These are phyloP conservation scores for Cheirogaleus medius DNA, from an alignment of 2,113 vertebrate genomes.

Conservation along the genomic window DNA sequence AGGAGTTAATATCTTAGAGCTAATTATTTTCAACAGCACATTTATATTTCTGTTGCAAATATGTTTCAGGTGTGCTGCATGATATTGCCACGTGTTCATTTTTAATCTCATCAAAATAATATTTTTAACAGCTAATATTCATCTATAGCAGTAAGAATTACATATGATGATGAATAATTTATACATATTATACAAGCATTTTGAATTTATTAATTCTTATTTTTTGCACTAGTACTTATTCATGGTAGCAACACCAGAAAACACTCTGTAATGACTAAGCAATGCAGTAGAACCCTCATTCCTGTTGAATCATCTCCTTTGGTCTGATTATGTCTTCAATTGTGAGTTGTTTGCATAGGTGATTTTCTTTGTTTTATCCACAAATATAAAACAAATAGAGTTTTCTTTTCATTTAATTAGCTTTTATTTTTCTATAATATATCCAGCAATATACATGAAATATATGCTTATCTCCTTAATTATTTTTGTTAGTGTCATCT, in stretches of 20 bases:
- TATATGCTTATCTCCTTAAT: neutral
- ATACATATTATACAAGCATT: neutral
- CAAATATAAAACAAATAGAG: neutral
- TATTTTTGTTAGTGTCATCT: neutral
- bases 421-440: neutral
- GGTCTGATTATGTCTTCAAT: neutral
- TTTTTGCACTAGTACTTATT: neutral
- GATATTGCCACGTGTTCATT: neutral
- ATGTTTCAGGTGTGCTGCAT: neutral
- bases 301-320: neutral
- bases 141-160: neutral
- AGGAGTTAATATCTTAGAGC: neutral
- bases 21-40: neutral
- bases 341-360: neutral
- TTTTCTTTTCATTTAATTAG: neutral
- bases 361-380: neutral
- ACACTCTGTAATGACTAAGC: neutral
- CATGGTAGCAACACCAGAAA: neutral
- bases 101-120: neutral
- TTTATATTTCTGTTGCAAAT: neutral
- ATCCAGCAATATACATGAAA: neutral
- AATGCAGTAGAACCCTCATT: neutral
- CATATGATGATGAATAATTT: neutral
- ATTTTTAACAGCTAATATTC: neutral
- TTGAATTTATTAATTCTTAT: neutral